Evolutionary conservation across 2,113 vertebrate genomes (phyloP).

Genomic region (Microtus montanus): DNA sequence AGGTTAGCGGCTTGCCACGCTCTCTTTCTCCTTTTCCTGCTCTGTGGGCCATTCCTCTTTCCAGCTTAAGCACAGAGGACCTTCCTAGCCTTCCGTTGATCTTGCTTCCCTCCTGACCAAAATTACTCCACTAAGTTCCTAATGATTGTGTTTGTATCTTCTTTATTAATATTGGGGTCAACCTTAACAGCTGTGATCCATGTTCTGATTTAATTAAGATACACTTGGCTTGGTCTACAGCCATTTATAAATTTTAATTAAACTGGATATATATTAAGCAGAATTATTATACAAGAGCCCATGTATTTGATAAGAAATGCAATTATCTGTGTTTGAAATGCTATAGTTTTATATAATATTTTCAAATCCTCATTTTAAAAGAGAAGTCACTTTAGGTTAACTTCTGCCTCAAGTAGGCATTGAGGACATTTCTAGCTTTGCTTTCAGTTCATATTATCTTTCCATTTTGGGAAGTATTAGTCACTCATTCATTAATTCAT

Average conservation of each 20-base stretch:
- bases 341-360: conserved; percentile 56
- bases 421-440: background rate
- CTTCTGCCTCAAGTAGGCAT: conserved; percentile 2
- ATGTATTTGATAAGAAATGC: conserved; percentile 66
- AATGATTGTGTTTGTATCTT: conserved; percentile 62
- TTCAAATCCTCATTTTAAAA: conserved; percentile 64
- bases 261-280: conserved; percentile 51
- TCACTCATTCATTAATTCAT: background rate
- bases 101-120: conserved; percentile 29
- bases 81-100: conserved; percentile 17
- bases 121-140: conserved; percentile 21
- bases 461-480: background rate
- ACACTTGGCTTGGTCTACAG: conserved; percentile 60
- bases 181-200: conserved; percentile 64
- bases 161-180: conserved; percentile 70
- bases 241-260: conserved; percentile 74
- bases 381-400: conserved; percentile 25
- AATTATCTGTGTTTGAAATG: conserved; percentile 68
- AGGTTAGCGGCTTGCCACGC: background rate
- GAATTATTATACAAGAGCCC: conserved; percentile 63
- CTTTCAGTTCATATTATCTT: background rate
- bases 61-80: background rate
- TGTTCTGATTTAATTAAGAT: conserved; percentile 82
- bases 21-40: background rate
- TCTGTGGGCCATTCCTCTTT: background rate